Conservation (phyloP, 2,888 invertebrate species). For the Brachypalpus laphriformis region DNA sequence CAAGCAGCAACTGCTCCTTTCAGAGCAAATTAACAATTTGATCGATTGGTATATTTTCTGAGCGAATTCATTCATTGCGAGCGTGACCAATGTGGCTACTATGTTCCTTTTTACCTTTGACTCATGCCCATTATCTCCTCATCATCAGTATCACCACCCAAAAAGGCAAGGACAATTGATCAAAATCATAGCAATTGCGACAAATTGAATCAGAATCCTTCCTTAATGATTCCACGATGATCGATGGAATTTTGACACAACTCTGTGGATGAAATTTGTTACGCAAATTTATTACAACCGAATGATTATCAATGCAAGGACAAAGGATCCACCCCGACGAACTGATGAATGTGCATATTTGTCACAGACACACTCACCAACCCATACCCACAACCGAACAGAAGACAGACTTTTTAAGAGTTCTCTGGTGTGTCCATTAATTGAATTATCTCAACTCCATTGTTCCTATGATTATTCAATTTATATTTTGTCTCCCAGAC, state of each 20-base stretch:
- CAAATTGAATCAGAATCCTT: constrained; percentile 66
- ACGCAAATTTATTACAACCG: constrained; percentile 72
- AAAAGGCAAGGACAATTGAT: constrained; percentile 50
- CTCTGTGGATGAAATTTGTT: constrained; percentile 57
- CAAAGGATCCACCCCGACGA: constrained; percentile 31
- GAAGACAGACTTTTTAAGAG: constrained; percentile 34
- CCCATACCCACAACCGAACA: not conserved
- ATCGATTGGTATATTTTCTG: constrained; percentile 49
- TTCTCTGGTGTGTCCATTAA: constrained; percentile 52
- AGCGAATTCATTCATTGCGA: constrained; percentile 36
- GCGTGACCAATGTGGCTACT: constrained; percentile 67
- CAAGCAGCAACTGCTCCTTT: not conserved
- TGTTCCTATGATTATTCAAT: constrained; percentile 73
- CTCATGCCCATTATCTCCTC: constrained; percentile 25
- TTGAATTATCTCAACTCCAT: constrained; percentile 68
- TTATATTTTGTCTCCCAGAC: constrained; percentile 67
- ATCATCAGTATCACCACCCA: not conserved
- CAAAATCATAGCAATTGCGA: constrained; percentile 66
- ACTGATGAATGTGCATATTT: constrained; percentile 43
- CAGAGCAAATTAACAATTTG: constrained; percentile 55
- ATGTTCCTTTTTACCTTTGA: constrained; percentile 6
- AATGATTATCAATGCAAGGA: constrained; percentile 61
- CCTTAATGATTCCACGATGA: constrained; percentile 67
- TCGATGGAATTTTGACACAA: constrained; percentile 70
- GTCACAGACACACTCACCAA: not conserved